Percentiles rank a stretch among this genome's conserved stretches.
phyloP scores from a whole-genome alignment of 2,888 invertebrate genomes.

The Sphecodes monilicornis region DNA sequence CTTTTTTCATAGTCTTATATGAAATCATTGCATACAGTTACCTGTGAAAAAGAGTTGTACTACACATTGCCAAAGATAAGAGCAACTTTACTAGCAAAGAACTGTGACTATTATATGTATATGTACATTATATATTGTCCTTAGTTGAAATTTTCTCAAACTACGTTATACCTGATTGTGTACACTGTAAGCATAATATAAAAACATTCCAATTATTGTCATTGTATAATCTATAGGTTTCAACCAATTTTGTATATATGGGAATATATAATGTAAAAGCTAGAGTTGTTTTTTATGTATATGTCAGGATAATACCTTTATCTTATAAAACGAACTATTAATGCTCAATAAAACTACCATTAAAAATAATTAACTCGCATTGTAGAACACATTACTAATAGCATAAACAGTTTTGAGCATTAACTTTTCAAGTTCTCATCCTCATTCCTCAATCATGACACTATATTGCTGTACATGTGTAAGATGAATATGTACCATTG shows the following conservation, averaged over 20 bases:
- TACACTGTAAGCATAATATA: constrained; percentile 1
- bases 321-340: not conserved
- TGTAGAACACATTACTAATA: not conserved
- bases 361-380: not conserved
- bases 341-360: constrained; percentile 2
- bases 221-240: not conserved
- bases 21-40: constrained; percentile 8
- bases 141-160: not conserved
- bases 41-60: not conserved
- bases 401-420: not conserved
- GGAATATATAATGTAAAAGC: constrained; percentile 20
- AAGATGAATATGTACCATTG: not conserved
- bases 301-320: not conserved
- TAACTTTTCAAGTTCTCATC: not conserved
- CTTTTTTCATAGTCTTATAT: not conserved
- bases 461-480: not conserved
- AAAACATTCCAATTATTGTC: constrained; percentile 45
- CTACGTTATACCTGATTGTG: constrained; percentile 14
- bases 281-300: not conserved
- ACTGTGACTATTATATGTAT: not conserved
- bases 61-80: constrained; percentile 43
- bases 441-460: not conserved
- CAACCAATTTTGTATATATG: constrained; percentile 31
- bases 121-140: not conserved
- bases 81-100: constrained; percentile 8